Percentiles rank a stretch among this genome's conserved stretches.
These are phyloP conservation scores for Enteromius argenteus DNA, from an alignment of 2,797 vertebrate genomes.

Conservation along the genomic window DNA sequence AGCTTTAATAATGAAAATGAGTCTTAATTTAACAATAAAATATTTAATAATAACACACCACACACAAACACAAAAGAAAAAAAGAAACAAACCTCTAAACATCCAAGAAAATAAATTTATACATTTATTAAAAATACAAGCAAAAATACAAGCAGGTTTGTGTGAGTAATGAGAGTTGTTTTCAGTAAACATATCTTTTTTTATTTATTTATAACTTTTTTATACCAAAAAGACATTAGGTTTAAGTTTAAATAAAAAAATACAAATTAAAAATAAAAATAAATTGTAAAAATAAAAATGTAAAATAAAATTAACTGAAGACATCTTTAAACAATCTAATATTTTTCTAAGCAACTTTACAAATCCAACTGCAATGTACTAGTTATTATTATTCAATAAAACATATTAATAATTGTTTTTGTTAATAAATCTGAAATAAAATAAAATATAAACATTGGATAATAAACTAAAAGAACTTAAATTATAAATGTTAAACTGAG, in stretches of 20 bases:
- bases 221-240: neutral
- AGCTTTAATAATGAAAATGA: constrained; percentile 5
- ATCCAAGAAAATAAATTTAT: neutral
- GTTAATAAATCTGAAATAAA: neutral
- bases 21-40: neutral
- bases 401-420: neutral
- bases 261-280: too few species aligned
- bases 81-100: too few species aligned
- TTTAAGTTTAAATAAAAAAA: neutral
- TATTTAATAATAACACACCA: neutral
- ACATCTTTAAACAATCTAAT: neutral
- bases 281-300: too few species aligned
- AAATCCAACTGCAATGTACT: neutral
- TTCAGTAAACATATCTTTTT: neutral
- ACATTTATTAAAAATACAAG: neutral
- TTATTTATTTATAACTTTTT: neutral
- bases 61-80: neutral
- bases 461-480: neutral
- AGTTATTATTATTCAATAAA: neutral
- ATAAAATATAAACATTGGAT: neutral
- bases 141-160: neutral
- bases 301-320: neutral
- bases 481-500: neutral
- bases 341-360: neutral
- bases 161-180: neutral